A percentile compares a stretch with the other conserved stretches of the same genome.
phyloP scores from a whole-genome alignment of 2,888 invertebrate species.

The Heteromyza rotundicornis region DNA sequence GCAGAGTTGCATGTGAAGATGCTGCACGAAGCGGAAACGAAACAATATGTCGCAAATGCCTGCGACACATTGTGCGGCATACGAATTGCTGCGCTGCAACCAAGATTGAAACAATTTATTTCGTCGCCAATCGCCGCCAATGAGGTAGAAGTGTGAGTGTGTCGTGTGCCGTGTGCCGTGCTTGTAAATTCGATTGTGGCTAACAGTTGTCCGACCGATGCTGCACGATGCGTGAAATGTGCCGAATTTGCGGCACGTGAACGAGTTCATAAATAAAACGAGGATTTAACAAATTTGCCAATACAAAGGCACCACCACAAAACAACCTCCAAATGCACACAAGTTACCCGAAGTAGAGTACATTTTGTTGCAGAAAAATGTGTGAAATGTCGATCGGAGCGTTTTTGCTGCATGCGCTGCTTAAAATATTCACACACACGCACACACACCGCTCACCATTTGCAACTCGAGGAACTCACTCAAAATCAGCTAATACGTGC shows the following conservation, averaged over 20 bases:
- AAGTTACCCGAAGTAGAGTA: no score
- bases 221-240: not conserved
- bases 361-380: no score
- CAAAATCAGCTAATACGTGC: not conserved
- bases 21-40: conserved; percentile 7
- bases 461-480: not conserved
- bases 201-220: not conserved
- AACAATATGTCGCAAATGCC: conserved; percentile 7
- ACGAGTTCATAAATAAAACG: conserved; percentile 1
- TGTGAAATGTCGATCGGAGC: not conserved
- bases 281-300: not conserved
- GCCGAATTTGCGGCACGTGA: conserved; percentile 5
- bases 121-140: not conserved
- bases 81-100: conserved; percentile 17
- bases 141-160: no score
- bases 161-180: no score
- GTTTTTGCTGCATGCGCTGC: not conserved
- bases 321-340: no score
- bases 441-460: not conserved
- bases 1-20: not conserved
- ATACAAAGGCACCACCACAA: no score
- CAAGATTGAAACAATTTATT: conserved; percentile 4
- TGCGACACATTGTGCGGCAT: conserved; percentile 12
- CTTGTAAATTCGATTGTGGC: not conserved
- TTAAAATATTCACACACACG: not conserved